Percentiles rank a stretch among this genome's conserved stretches.
phyloP scores from a whole-genome alignment of 1,140 invertebrate species.

The Pogonomyrmex barbatus region DNA sequence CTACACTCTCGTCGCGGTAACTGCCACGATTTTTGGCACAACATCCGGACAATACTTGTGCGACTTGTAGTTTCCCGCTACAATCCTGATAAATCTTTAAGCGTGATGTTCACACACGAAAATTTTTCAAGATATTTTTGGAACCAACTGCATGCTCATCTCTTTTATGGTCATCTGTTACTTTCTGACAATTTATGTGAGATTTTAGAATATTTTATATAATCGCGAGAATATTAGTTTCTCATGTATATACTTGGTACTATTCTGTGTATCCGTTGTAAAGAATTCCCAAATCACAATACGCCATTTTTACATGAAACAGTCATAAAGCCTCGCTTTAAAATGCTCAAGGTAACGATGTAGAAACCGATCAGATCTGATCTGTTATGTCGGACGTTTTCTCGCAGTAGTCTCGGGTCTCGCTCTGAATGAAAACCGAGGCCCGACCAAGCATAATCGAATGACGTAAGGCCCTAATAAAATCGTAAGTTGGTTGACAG shows the following conservation, averaged over 20 bases:
- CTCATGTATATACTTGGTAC: not conserved
- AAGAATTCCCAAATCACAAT: not conserved
- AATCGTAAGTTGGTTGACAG: constrained; percentile 85
- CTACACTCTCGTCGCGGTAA: constrained; percentile 51
- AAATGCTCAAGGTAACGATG: constrained; percentile 27
- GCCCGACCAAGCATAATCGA: constrained; percentile 80
- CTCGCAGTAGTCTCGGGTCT: constrained; percentile 18
- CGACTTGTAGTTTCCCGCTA: not conserved
- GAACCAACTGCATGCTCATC: not conserved
- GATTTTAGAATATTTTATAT: not conserved
- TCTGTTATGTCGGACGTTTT: constrained; percentile 55
- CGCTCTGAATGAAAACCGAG: constrained; percentile 65
- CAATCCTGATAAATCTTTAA: not conserved
- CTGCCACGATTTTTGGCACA: constrained; percentile 31
- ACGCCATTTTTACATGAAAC: constrained; percentile 22
- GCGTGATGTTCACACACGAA: not conserved
- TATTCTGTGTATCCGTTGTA: not conserved
- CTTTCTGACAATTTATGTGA: not conserved
- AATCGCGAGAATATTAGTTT: not conserved
- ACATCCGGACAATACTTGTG: constrained; percentile 69
- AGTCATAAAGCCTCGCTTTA: constrained; percentile 27
- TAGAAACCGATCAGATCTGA: constrained; percentile 40
- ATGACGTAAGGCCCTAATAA: constrained; percentile 85
- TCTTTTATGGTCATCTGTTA: not conserved
- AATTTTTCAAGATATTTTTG: not conserved